Base-by-base conservation (phyloP, 1,140 invertebrate genomes). In the Papilio polytes region DNA sequence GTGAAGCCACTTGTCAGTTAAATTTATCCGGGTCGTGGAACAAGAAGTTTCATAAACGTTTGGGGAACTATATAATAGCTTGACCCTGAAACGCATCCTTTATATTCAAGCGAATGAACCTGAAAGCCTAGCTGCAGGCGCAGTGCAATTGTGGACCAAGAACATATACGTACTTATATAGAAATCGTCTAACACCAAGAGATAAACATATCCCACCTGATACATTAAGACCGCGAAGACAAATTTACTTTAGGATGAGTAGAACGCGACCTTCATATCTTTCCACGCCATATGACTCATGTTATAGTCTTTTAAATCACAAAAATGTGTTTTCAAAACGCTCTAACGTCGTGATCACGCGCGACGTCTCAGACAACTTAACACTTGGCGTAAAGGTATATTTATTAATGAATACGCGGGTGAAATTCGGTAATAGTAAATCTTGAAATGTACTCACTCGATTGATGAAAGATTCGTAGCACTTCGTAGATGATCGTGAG, bases 211-310 rank as follows among this genome's bases (percentile, higher is more conserved):
- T 91, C 88, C 87, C 78, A 86, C 77, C 82, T 91, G 87, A 90
- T 89, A 91, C 89, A 88, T 87, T 89, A 87, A 91, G 86, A 89
- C 83, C 80, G 86, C 83, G 87, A 85, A 83, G 86, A 88, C 89
- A 92, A 92, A 92, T 93, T 90, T 92, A 86, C 89, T 85, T 91
- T 89, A 89, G 89, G 89, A 91, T 91, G 88, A 91, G 86, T 81
- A 83, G 80, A 86, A 59, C 80, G 81, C 82, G 89, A 88, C 91
- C 90, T 92, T 92, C 89, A 88, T 82, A 85, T 87, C 84, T 89
- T 89, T 88, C 85, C 87, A 87, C 83, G 83, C 79, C 81, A 79
- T 82, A 84, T 89, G 89, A 91, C 78, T 89, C 90, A 90, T 77
- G 82, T 81, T 36, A 84, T 48, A 84, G 79, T 80, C 84, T 83